Evolutionary conservation across 2,797 vertebrate species (phyloP), one percentile per base, ranked within the genome.

Genomic region (Coregonus ussuriensis): DNA sequence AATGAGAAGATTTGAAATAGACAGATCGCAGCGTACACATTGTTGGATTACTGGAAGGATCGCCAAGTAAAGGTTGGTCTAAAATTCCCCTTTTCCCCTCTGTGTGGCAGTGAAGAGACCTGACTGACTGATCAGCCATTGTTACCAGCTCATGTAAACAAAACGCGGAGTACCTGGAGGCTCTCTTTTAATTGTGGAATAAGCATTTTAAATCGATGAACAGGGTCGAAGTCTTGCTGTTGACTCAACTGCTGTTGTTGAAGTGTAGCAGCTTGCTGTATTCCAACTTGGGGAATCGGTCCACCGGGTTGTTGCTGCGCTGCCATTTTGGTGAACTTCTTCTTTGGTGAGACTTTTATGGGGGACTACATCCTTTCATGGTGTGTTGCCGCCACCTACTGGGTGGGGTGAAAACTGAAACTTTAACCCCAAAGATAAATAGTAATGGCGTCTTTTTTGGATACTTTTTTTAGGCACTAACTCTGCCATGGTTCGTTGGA

Each of bases 131-230:
- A n/a, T 6, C 6, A 3, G 7, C 59, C 59, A 13, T 7, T 75
- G 37, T 16, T 47, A 13, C 13, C 37, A 33, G 51, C 62, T 35
- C 4, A 71, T 74, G 16, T 11, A 47, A 6, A 18, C 18, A 33
- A 76, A 25, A 84, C 81, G 15, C 31, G 54, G 25, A 18, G 41
- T 81, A 96, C 96, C 97, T 98, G 97, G 25, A 98, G 91, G 83
- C 96, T 98, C 82, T 98, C 97, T 80, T 98, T 98, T 75, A 98
- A 90, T 85, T 97, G 97, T 0, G 97, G 97, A 69, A 98, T 96
- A 0, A 98, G 91, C 91, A 97, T 95, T 79, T 97, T 97, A 78
- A 97, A 98, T 25, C 95, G 93, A 69, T 97, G 96, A 77, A 98
- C 97, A 0, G 97, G 97, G 41, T 98, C 97, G 79, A 98, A 97